Evolutionary conservation across 2,797 vertebrate genomes (phyloP).

Genomic region (Vespertilio murinus): DNA sequence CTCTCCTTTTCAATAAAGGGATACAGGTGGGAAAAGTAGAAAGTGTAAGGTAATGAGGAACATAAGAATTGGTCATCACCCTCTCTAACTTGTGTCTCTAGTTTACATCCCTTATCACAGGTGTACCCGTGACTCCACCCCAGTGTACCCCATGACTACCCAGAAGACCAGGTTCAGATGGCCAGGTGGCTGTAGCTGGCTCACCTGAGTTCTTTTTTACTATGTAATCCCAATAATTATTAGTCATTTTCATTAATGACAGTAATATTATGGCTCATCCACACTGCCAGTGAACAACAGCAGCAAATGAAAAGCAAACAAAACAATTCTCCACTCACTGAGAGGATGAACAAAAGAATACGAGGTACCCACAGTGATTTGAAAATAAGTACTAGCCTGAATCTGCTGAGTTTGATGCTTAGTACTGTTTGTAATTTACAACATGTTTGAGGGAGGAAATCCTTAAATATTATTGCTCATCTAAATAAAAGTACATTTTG

Average conservation of each 20-base stretch:
- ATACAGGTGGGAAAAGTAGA: neutral
- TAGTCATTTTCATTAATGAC: neutral
- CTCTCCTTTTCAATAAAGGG: slow-evolving; percentile 48
- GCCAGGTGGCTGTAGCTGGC: neutral
- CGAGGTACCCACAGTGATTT: neutral
- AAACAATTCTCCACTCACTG: neutral
- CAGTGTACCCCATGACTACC: rapidly evolving
- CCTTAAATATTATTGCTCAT: slow-evolving; percentile 42
- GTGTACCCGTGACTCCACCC: no score
- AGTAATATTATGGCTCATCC: neutral
- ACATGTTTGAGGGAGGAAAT: slow-evolving; percentile 33
- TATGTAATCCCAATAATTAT: neutral
- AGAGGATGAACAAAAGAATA: neutral
- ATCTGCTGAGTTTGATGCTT: neutral
- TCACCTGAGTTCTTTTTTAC: slow-evolving; percentile 23
- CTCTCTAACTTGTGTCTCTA: neutral
- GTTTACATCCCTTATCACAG: neutral
- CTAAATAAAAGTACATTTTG: slow-evolving; percentile 35
- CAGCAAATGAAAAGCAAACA: neutral
- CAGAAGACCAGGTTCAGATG: neutral
- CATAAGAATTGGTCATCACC: neutral
- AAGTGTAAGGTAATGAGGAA: neutral
- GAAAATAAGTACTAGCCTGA: neutral
- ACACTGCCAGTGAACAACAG: neutral
- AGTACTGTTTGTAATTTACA: slow-evolving; percentile 3